These are phyloP conservation scores for Paelopatides confundens DNA, from an alignment of 53 echinoderm and acorn worm species.

Conservation along the genomic window DNA sequence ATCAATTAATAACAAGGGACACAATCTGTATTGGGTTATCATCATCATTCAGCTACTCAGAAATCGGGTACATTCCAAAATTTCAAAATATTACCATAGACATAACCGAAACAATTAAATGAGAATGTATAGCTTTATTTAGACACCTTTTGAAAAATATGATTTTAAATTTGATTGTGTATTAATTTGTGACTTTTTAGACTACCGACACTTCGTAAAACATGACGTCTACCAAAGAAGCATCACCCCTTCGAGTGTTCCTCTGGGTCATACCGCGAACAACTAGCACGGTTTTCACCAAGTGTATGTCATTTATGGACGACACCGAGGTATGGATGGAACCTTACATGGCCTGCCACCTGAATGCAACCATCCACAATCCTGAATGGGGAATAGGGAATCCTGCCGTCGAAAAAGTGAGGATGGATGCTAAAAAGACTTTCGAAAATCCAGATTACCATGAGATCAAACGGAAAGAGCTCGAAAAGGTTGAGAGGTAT, in stretches of 20 bases:
- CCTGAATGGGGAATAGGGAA: not conserved
- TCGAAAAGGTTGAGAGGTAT: not conserved
- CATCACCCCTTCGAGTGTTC: not conserved
- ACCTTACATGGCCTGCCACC: constrained; percentile 1
- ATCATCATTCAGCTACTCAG: no score
- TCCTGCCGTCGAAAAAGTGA: not conserved
- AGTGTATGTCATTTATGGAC: constrained; percentile 42
- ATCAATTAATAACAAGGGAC: no score
- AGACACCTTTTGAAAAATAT: no score
- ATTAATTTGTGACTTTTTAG: no score
- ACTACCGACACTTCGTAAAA: no score
- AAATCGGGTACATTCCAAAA: no score
- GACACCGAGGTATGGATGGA: constrained; percentile 52
- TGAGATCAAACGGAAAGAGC: not conserved
- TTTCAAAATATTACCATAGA: no score
- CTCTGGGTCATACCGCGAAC: constrained; percentile 38
- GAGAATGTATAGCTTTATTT: no score
- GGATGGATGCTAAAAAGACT: not conserved
- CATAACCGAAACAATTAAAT: no score
- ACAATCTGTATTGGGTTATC: no score
- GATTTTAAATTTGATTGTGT: no score
- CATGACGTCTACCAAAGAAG: no score
- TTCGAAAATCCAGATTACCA: not conserved
- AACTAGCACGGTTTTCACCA: constrained; percentile 38
- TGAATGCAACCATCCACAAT: not conserved